These are phyloP conservation scores for Thumatha senex DNA, from an alignment of 2,888 invertebrate genomes.

Conservation along the genomic window DNA sequence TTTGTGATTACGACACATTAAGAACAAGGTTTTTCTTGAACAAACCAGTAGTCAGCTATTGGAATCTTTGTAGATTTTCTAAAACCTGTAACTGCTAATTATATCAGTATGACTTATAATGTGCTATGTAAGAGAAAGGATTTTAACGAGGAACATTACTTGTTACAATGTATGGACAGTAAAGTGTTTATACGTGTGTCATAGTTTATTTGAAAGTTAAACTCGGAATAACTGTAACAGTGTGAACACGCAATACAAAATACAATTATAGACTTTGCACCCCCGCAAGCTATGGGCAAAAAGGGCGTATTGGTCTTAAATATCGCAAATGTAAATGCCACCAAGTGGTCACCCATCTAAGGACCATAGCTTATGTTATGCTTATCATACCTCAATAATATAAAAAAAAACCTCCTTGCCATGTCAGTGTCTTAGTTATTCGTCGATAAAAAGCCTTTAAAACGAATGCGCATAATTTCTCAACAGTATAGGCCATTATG, in stretches of 20 bases:
- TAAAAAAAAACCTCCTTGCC: no score
- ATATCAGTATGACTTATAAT: slow-evolving; percentile 35
- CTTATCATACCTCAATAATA: no score
- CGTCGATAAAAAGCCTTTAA: no score
- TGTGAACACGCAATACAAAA: no score
- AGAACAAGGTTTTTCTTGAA: slow-evolving; percentile 56
- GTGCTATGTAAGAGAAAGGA: slow-evolving; percentile 33
- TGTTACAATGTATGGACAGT: neutral
- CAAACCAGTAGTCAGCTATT: slow-evolving; percentile 46
- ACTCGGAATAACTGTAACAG: neutral
- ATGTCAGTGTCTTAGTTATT: no score
- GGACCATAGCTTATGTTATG: no score
- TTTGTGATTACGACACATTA: slow-evolving; percentile 53
- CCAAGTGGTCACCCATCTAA: no score
- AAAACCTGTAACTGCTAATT: slow-evolving; percentile 39
- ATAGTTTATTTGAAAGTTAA: neutral
- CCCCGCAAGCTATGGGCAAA: no score
- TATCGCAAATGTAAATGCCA: no score
- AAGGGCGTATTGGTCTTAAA: no score
- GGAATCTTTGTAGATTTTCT: slow-evolving; percentile 46
- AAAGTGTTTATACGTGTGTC: neutral
- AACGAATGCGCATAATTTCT: no score
- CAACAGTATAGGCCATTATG: slow-evolving; percentile 22
- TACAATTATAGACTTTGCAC: no score
- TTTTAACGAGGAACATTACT: slow-evolving; percentile 24